phyloP scores from a whole-genome alignment of 2,797 vertebrate species.

The Schizopygopsis pylzovi region DNA sequence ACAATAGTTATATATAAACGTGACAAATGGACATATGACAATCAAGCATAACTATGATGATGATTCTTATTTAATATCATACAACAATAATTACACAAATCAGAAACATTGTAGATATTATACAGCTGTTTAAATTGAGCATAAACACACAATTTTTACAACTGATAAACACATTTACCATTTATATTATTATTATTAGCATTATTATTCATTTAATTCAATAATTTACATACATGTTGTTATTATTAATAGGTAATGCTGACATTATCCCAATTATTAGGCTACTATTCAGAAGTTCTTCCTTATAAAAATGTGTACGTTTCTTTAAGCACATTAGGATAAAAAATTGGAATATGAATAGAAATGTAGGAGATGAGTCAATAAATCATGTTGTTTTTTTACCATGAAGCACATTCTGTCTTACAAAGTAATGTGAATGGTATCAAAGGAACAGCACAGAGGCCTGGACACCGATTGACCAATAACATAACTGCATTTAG shows the following conservation, averaged over 20 bases:
- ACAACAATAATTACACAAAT: no score
- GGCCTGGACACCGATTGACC: neutral
- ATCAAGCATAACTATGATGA: neutral
- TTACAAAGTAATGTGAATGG: conserved; percentile 22
- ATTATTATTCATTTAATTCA: neutral
- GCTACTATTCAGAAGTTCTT: neutral
- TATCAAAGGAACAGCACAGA: conserved; percentile 19
- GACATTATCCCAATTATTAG: neutral
- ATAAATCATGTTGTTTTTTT: conserved; percentile 21
- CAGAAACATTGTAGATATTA: no score
- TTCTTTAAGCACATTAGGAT: neutral
- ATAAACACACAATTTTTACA: no score
- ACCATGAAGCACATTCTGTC: conserved; percentile 7
- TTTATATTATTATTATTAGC: neutral
- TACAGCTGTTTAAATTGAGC: no score
- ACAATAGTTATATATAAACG: no score
- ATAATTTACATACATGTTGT: neutral
- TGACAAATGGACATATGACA: neutral
- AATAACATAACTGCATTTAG: neutral
- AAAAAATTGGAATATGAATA: neutral
- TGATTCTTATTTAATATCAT: neutral
- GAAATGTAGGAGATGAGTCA: neutral
- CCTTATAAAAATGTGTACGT: neutral
- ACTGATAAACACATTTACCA: neutral
- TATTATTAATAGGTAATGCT: neutral